Base-by-base conservation (phyloP, 2,113 vertebrate species). In the Perca flavescens region DNA sequence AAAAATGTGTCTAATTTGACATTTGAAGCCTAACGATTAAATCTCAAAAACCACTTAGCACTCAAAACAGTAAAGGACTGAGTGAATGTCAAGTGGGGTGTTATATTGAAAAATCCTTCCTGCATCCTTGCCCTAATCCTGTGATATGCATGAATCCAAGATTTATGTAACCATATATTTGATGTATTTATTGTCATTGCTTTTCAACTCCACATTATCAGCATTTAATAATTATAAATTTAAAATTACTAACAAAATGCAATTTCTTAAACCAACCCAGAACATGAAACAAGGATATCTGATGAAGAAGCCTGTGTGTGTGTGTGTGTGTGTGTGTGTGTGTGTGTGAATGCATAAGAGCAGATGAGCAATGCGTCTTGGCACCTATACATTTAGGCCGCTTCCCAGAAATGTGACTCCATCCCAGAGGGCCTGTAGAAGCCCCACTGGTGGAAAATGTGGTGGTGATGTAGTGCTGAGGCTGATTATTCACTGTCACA, bases 401-500 rank as follows among this genome's bases (percentile, higher is more conserved):
- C 43, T 73, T 87, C 81, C 74, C 81, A 88, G 65, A 75, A 86
- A 78, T 67, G 50, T 79, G 77, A 88, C 80, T 79, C 63, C 46
- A 62, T 79, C 73, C 77, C 60, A 19, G 15, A 74, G 75, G 82
- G 36, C 22, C 13, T 67, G 76, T 63, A 67, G 80, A 79, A 79
- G 64, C 74, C 73, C 80, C 0, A 15, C 70, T 50, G 66, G 70
- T 76, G 79, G 68, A 86, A 90, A 89, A 84, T 84, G 77, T 75
- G 73, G 67, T 77, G 73, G 80, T 90, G 87, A 85, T 77, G 78
- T 69, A 56, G 79, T 60, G 75, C 61, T 19, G 19, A 61, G 40
- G 74, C 77, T 87, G 84, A 90, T 91, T 91, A 91, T 91, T 91
- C 90, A 83, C 74, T 80, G 87, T 83, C 90, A 92, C 89, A 88